Percentiles rank a stretch among this genome's conserved stretches.
These are phyloP conservation scores for Polymixis flavicincta DNA, from an alignment of 2,888 invertebrate species.

Conservation along the genomic window DNA sequence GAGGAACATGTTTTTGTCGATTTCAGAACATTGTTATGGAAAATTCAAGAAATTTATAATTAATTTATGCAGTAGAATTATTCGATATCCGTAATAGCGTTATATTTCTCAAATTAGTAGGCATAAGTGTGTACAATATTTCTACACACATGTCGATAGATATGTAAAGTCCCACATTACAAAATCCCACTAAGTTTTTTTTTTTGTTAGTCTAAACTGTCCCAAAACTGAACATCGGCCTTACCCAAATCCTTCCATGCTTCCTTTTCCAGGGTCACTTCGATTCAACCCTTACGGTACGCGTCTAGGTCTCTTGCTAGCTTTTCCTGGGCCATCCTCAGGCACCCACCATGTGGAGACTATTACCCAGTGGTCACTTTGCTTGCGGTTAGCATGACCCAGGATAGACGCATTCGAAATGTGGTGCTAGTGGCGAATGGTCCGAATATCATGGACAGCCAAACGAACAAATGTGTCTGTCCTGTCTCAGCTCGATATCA, in stretches of 20 bases:
- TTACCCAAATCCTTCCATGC: not conserved
- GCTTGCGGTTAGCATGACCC: not conserved
- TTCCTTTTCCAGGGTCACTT: no score
- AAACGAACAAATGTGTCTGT: no score
- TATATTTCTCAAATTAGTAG: not conserved
- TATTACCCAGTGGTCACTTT: not conserved
- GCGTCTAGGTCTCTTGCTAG: no score
- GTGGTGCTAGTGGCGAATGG: no score
- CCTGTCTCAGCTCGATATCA: no score
- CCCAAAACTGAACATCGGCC: not conserved
- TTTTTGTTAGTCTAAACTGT: not conserved
- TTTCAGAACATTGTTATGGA: not conserved
- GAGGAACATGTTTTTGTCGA: slow-evolving; percentile 7
- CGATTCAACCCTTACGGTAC: no score
- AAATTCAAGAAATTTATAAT: not conserved
- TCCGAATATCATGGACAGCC: no score
- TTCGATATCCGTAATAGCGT: not conserved
- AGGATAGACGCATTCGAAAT: no score
- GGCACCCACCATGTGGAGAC: not conserved
- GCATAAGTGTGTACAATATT: not conserved
- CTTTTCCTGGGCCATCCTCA: not conserved
- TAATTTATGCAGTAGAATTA: not conserved
- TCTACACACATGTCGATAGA: not conserved
- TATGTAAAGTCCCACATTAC: not conserved
- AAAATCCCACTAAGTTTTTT: not conserved